Conservation (phyloP, 2,797 vertebrate genomes). For the Aselliscus stoliczkanus region DNA sequence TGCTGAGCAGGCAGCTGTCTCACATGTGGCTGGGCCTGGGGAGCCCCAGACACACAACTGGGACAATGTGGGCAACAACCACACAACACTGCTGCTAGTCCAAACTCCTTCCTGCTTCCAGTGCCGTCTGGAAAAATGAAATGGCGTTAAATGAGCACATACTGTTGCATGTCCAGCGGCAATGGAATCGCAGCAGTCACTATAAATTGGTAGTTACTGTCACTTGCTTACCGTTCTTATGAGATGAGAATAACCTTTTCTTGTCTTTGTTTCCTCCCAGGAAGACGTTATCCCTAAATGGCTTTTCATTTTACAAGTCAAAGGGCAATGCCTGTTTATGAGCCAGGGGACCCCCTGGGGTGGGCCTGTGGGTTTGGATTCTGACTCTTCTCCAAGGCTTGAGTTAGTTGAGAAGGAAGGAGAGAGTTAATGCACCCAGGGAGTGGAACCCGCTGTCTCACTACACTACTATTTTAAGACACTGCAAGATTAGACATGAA, state of each 20-base stretch:
- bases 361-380: background rate
- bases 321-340: background rate
- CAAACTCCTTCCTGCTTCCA: background rate
- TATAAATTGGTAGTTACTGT: background rate
- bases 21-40: background rate
- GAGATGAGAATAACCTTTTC: conserved; percentile 13
- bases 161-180: background rate
- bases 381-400: background rate
- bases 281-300: background rate
- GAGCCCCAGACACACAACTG: background rate
- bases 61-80: background rate
- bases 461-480: conserved; percentile 37
- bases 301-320: background rate
- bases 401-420: background rate
- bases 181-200: background rate
- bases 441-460: background rate
- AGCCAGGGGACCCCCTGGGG: background rate
- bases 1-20: background rate
- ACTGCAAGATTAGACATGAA: background rate
- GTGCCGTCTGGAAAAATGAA: background rate
- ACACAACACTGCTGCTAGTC: background rate
- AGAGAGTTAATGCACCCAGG: background rate
- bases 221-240: background rate
- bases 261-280: background rate
- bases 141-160: background rate